These are phyloP conservation scores for Arvicanthis niloticus DNA, from an alignment of 2,113 vertebrate genomes.

Conservation along the genomic window DNA sequence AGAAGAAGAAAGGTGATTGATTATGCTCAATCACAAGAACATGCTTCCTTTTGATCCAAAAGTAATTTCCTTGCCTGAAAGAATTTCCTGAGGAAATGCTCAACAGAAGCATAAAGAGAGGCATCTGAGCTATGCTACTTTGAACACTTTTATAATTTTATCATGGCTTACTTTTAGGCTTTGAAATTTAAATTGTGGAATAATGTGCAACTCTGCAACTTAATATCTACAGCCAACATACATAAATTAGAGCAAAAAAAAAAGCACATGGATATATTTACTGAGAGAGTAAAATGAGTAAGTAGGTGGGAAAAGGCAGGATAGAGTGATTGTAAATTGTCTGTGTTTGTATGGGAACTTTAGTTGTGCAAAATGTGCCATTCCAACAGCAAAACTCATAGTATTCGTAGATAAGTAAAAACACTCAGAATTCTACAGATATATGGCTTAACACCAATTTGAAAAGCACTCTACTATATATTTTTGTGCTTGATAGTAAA, in stretches of 20 bases:
- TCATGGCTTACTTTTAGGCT: conserved; percentile 47
- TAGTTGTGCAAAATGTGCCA: conserved; percentile 68
- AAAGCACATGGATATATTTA: conserved; percentile 45
- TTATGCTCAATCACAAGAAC: not conserved
- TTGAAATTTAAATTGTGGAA: conserved; percentile 69
- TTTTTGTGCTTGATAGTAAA: conserved; percentile 60
- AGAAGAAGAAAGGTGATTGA: rapidly evolving
- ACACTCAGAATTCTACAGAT: conserved; percentile 64
- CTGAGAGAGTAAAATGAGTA: conserved; percentile 33
- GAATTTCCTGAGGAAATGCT: not conserved
- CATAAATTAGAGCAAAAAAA: conserved; percentile 68
- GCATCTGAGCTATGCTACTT: conserved; percentile 23
- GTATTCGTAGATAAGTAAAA: conserved; percentile 74
- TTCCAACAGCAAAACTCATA: conserved; percentile 69
- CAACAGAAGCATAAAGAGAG: not conserved
- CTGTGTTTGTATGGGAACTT: conserved; percentile 59
- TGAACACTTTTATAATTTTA: conserved; percentile 54
- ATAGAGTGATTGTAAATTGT: conserved; percentile 63
- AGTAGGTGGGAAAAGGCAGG: not conserved
- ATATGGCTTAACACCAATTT: conserved; percentile 69
- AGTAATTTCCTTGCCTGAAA: not conserved
- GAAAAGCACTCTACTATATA: conserved; percentile 27
- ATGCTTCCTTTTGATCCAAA: not conserved
- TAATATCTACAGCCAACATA: conserved; percentile 53
- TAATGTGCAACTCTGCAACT: conserved; percentile 66